A percentile compares a stretch with the other conserved stretches of the same genome.
Evolutionary conservation across 2,797 vertebrate genomes (phyloP).

Genomic region (Amniataba percoides): DNA sequence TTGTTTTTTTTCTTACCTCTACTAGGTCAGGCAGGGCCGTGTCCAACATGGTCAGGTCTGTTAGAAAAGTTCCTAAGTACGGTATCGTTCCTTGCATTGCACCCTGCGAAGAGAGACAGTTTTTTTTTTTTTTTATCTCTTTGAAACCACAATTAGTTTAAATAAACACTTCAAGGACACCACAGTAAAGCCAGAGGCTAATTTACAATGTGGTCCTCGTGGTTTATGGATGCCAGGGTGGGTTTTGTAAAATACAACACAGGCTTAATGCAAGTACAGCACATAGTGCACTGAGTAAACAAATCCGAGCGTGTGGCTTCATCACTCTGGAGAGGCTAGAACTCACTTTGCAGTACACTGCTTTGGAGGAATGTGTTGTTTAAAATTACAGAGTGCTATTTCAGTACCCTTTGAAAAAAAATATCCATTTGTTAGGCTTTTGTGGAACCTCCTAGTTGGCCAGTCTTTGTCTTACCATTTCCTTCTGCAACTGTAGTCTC

Average conservation of each 20-base stretch:
- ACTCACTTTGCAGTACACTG: constrained; percentile 48
- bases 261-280: constrained; percentile 33
- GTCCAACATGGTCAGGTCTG: constrained; percentile 95
- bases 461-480: constrained; percentile 85
- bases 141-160: neutral
- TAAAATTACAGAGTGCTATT: constrained; percentile 40
- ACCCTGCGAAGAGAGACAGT: constrained; percentile 83
- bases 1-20: constrained; percentile 83
- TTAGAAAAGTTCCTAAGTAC: constrained; percentile 95
- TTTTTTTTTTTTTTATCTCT: neutral
- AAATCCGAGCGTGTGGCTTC: constrained; percentile 48
- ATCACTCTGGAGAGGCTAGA: constrained; percentile 18
- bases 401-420: constrained; percentile 24
- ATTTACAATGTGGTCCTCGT: constrained; percentile 29
- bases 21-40: constrained; percentile 93
- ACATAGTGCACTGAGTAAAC: constrained; percentile 50
- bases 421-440: constrained; percentile 9
- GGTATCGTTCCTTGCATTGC: constrained; percentile 96
- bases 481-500: constrained; percentile 92
- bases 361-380: constrained; percentile 59
- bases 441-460: constrained; percentile 11
- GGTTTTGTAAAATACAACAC: constrained; percentile 32
- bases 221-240: constrained; percentile 34
- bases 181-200: constrained; percentile 27
- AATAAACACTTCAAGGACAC: constrained; percentile 19